A percentile compares a stretch with the other conserved stretches of the same genome.
Conservation (phyloP, 2,113 vertebrate species). For the Phasianus colchicus region DNA sequence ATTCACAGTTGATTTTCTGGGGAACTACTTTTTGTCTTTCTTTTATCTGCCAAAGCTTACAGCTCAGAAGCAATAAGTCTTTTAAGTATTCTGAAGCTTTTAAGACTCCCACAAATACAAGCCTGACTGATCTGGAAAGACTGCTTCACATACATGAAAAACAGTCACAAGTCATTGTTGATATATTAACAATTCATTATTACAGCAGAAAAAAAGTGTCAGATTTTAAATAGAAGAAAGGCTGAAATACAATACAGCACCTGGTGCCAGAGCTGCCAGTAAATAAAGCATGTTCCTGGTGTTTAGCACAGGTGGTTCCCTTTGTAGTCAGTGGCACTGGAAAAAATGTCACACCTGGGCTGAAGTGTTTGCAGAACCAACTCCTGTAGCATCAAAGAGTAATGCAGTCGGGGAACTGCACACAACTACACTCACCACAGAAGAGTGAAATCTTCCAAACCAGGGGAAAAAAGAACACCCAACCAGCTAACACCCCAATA, state of each 20-base stretch:
- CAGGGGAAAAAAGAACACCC: neutral
- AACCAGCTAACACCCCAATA: neutral
- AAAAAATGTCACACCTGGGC: neutral
- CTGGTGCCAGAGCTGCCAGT: neutral
- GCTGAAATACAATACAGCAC: neutral
- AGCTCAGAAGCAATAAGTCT: neutral
- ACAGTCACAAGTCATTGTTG: neutral
- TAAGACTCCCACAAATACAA: neutral
- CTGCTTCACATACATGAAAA: neutral
- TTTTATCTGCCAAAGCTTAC: neutral
- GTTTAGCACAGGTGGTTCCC: neutral
- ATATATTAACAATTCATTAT: neutral
- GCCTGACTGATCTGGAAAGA: neutral
- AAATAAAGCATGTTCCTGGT: neutral
- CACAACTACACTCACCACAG: fast-evolving
- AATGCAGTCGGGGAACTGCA: neutral
- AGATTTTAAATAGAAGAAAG: neutral
- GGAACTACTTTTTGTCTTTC: neutral
- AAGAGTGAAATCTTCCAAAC: neutral
- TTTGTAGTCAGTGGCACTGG: neutral
- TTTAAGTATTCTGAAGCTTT: neutral
- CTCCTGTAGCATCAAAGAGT: neutral
- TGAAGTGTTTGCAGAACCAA: neutral
- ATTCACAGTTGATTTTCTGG: neutral
- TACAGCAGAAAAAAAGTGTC: neutral